phyloP scores from a whole-genome alignment of 2,797 vertebrate species.

The Gouania willdenowi region DNA sequence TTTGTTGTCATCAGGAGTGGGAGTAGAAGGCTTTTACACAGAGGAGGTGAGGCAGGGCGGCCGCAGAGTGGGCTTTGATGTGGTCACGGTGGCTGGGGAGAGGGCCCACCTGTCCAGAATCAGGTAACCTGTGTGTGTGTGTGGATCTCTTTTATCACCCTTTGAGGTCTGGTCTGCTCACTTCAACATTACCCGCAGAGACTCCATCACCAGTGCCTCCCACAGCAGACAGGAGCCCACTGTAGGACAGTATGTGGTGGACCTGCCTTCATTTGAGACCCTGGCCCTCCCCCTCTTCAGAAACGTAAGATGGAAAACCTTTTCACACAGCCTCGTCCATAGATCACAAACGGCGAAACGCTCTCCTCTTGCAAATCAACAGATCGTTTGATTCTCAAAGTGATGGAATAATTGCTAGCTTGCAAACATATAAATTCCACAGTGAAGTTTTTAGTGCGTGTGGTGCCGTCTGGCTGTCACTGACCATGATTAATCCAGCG shows the following conservation, averaged over 20 bases:
- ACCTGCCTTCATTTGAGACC: constrained; percentile 88
- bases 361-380: constrained; percentile 41
- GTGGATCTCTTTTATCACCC: constrained; percentile 9
- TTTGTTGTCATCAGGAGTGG: constrained; percentile 73
- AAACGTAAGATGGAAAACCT: constrained; percentile 74
- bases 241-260: constrained; percentile 91
- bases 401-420: constrained; percentile 66
- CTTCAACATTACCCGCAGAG: constrained; percentile 40
- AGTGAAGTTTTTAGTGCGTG: constrained; percentile 61
- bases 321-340: constrained; percentile 24
- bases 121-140: constrained; percentile 75
- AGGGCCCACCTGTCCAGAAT: constrained; percentile 86
- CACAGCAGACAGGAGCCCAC: constrained; percentile 69
- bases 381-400: constrained; percentile 45
- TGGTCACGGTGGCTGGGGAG: constrained; percentile 86
- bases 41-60: constrained; percentile 88
- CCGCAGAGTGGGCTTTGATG: constrained; percentile 91
- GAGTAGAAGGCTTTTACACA: constrained; percentile 90
- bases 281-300: constrained; percentile 85
- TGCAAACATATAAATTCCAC: constrained; percentile 57
- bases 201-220: constrained; percentile 36
- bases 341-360: constrained; percentile 37
- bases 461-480: constrained; percentile 70
- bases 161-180: constrained; percentile 12
- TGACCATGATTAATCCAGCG: constrained; percentile 60